Conservation (phyloP, 2,797 vertebrate genomes). For the Pseudochaenichthys georgianus region DNA sequence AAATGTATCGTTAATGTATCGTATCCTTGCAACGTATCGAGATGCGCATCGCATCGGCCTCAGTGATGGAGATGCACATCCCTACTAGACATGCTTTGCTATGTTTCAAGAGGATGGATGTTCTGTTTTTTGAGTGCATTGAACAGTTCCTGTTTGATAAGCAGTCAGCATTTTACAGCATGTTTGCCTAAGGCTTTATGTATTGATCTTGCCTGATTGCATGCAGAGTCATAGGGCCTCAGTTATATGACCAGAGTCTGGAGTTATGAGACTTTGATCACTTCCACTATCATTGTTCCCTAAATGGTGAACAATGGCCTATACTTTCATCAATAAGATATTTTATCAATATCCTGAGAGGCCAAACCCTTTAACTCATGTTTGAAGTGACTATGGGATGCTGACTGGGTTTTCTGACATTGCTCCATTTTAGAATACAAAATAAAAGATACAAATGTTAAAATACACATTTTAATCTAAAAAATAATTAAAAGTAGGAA, state of each 20-base stretch:
- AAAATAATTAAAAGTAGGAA: too few relatives aligned
- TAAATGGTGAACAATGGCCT: slow-evolving; percentile 32
- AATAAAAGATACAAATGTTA: too few relatives aligned
- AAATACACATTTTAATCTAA: too few relatives aligned
- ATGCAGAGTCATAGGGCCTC: slow-evolving; percentile 53
- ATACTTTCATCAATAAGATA: slow-evolving; percentile 6
- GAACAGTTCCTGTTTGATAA: slow-evolving; percentile 33
- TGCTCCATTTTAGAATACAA: too few relatives aligned
- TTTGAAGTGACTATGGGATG: slow-evolving; percentile 39
- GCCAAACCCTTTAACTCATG: slow-evolving; percentile 21
- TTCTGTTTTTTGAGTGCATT: not conserved
- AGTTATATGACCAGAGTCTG: slow-evolving; percentile 21
- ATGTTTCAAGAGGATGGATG: slow-evolving; percentile 4
- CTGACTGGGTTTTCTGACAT: slow-evolving; percentile 22
- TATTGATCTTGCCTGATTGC: slow-evolving; percentile 53
- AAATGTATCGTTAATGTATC: too few relatives aligned
- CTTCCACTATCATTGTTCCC: slow-evolving; percentile 6
- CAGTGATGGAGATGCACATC: too few relatives aligned
- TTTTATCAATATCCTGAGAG: not conserved
- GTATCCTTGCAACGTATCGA: too few relatives aligned
- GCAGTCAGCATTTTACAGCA: slow-evolving; percentile 27
- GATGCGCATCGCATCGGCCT: too few relatives aligned
- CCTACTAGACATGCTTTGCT: slow-evolving; percentile 6
- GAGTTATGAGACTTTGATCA: slow-evolving; percentile 34
- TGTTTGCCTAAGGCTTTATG: slow-evolving; percentile 46